phyloP scores from a whole-genome alignment of 2,797 vertebrate species.

The Myoxocephalus aenaeus region DNA sequence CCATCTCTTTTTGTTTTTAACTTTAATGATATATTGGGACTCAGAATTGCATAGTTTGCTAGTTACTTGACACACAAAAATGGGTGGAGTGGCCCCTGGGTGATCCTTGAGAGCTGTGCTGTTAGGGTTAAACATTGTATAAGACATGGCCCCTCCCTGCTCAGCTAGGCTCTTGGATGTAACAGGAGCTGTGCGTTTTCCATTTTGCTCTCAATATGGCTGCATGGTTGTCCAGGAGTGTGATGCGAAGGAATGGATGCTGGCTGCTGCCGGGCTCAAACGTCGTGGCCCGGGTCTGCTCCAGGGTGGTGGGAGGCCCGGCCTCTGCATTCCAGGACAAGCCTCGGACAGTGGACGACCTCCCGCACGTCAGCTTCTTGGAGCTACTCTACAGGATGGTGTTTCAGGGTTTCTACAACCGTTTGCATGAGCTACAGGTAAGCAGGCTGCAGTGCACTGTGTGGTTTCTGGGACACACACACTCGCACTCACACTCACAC shows the following conservation, averaged over 20 bases:
- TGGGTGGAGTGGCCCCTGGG: no score
- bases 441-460: neutral
- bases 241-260: constrained; percentile 4
- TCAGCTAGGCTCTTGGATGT: constrained; percentile 1
- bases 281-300: neutral
- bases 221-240: constrained; percentile 31
- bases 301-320: constrained; percentile 15
- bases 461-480: neutral
- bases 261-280: constrained; percentile 7
- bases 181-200: constrained; percentile 34
- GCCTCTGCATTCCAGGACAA: constrained; percentile 50
- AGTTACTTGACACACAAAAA: neutral
- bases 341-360: constrained; percentile 69
- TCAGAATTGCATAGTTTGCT: neutral
- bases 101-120: no score
- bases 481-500: no score
- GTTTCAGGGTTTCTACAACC: constrained; percentile 75
- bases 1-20: no score
- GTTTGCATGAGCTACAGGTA: constrained; percentile 84
- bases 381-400: constrained; percentile 75
- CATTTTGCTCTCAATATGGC: constrained; percentile 64
- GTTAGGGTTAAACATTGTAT: constrained; percentile 49
- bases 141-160: constrained; percentile 52
- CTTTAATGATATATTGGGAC: no score
- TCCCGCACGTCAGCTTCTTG: constrained; percentile 66